Conservation (phyloP, 2,797 vertebrate genomes). For the Pantherophis vulpinus region DNA sequence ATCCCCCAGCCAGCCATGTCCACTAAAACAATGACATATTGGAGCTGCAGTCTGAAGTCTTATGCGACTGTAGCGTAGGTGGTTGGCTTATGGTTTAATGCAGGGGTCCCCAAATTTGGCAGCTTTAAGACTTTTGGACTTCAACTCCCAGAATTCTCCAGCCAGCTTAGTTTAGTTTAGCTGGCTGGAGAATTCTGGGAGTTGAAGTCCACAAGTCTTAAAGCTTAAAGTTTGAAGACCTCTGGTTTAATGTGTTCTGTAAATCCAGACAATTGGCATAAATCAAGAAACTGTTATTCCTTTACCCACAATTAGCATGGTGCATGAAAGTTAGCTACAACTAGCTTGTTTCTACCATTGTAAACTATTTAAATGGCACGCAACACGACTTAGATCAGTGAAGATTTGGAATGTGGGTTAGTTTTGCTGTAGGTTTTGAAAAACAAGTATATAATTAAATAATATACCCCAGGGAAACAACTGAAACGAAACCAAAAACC, state of each 20-base stretch:
- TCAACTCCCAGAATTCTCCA: no score
- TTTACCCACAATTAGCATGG: neutral
- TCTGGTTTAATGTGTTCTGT: neutral
- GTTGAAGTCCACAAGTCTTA: no score
- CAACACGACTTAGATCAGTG: neutral
- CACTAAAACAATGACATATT: neutral
- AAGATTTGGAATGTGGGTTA: neutral
- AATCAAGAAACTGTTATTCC: neutral
- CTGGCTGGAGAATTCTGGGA: no score
- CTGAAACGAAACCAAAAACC: neutral
- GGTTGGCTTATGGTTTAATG: neutral
- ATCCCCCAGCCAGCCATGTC: neutral
- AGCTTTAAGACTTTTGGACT: accelerated
- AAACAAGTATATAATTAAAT: neutral
- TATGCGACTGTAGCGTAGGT: neutral
- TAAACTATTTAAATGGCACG: neutral
- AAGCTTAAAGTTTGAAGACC: no score
- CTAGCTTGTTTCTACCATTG: neutral
- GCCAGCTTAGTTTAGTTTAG: no score
- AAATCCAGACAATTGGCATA: neutral
- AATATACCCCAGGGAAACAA: neutral
- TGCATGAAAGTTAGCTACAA: neutral
- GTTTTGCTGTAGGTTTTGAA: neutral
- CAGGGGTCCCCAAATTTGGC: no score
- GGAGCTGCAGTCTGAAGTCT: neutral